Base-by-base conservation (phyloP, 2,888 invertebrate genomes). In the Netelia melanura region DNA sequence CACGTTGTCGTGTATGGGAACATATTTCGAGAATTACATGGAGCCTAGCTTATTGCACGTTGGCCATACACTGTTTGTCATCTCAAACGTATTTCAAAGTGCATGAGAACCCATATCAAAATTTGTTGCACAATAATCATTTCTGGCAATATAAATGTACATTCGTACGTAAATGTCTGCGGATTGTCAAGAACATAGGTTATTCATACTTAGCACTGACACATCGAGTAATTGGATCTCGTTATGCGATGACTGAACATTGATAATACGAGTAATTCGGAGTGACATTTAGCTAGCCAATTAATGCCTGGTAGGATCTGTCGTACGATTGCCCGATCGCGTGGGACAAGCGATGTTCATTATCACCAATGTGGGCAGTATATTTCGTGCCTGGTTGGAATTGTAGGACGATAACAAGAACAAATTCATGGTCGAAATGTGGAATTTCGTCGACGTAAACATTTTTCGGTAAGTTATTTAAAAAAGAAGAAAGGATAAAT, bases 221-320 rank as follows among this genome's bases (percentile, higher is more conserved):
- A 21, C 54, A 10, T 43, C 38, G 44, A 44, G 56, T 77, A 77
- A 77, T 77, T 77, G 68, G 6, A 17, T 68, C 67, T 68, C 77
- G 68, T 77, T 77, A 54, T 25, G 17, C 77, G 68, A 77, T 54
- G 70, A 64, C 75, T 62, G 61, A 70, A 70, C 68, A 84, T 84
- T 81, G 76, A 81, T 84, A 81, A 84, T 74, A 56, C 44, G 74
- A 25, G 64, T 67, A 65, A 77, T 81, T 81, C 68, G 68, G 43
- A 64, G 30, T 56, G 81, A 77, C 81, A 77, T 74, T 81, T 62
- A 48, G 72, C 25, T 52, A 48, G 77, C 67, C 81, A 84, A 84
- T 84, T 81, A 80, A 67, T 65, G 67, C 52, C 44, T 68, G 68
- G 81, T 74, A 72, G 81, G 54, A 58, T 68, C 77, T 64, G 44